phyloP scores from a whole-genome alignment of 2,888 invertebrate species.

The Eudasyphora cyanicolor region DNA sequence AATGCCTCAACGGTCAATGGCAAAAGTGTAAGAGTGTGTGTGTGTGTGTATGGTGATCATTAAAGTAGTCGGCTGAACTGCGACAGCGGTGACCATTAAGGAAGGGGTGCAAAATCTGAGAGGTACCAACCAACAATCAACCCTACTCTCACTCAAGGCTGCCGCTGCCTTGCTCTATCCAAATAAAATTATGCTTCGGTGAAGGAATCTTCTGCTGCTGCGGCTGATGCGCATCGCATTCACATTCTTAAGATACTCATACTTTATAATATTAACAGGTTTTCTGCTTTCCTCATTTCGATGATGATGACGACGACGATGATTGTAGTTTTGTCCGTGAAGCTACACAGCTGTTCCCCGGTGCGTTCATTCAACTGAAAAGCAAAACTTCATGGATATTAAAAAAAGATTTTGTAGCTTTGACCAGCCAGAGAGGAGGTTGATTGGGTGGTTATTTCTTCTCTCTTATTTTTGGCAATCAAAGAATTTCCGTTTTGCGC shows the following conservation, averaged over 20 bases:
- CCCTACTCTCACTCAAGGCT: constrained; percentile 63
- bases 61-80: constrained; percentile 4
- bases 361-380: constrained; percentile 59
- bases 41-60: constrained; percentile 41
- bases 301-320: no score
- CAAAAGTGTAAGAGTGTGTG: constrained; percentile 10
- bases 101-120: constrained; percentile 60
- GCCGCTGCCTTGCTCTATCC: constrained; percentile 50
- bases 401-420: constrained; percentile 65
- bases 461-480: constrained; percentile 38
- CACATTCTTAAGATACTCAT: constrained; percentile 57
- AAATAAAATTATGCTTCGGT: constrained; percentile 42
- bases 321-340: constrained; percentile 61
- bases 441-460: constrained; percentile 47
- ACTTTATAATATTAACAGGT: constrained; percentile 79
- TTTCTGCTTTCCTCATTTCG: constrained; percentile 68
- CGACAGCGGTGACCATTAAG: constrained; percentile 55
- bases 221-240: constrained; percentile 55
- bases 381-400: constrained; percentile 69
- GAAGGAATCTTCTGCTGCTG: constrained; percentile 50
- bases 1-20: constrained; percentile 65
- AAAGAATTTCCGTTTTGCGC: constrained; percentile 71
- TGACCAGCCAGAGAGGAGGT: constrained; percentile 14
- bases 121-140: constrained; percentile 58
- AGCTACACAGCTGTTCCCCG: constrained; percentile 65